Conservation (phyloP, 2,797 vertebrate species). For the Acropternis orthonyx region DNA sequence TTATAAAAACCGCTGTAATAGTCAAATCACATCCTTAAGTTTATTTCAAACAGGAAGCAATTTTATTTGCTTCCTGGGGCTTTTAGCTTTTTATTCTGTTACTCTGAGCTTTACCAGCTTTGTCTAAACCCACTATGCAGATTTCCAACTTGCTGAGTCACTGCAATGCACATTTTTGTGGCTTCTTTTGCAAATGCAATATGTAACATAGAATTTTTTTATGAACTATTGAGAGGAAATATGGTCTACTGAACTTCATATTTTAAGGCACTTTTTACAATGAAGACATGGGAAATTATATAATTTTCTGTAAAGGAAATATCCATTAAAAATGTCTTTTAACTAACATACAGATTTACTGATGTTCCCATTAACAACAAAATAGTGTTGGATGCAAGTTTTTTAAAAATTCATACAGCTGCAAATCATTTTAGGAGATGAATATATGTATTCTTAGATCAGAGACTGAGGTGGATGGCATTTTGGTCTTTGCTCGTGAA, state of each 20-base stretch:
- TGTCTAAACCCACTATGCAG: conserved; percentile 53
- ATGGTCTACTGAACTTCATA: not conserved
- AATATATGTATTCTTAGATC: not conserved
- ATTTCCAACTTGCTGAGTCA: conserved; percentile 69
- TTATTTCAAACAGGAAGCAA: conserved; percentile 57
- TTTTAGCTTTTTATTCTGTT: conserved; percentile 68
- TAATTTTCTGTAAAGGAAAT: not conserved
- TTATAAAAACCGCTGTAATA: conserved; percentile 30
- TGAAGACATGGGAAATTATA: not conserved
- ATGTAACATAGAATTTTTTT: conserved; percentile 18
- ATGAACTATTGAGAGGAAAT: conserved; percentile 23
- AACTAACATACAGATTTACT: not conserved
- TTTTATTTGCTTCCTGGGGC: conserved; percentile 47
- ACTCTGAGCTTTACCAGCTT: conserved; percentile 57
- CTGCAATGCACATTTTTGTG: conserved; percentile 54
- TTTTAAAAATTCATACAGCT: not conserved
- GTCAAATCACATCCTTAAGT: conserved; percentile 54
- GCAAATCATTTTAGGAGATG: not conserved
- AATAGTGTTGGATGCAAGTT: not conserved
- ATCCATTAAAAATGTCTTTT: not conserved
- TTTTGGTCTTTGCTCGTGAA: not conserved
- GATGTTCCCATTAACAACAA: not conserved
- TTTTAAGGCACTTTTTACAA: not conserved
- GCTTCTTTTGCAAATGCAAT: conserved; percentile 40
- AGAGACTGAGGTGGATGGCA: not conserved